Evolutionary conservation across 2,797 vertebrate species (phyloP).

Genomic region (Pseudochromis fuscus): DNA sequence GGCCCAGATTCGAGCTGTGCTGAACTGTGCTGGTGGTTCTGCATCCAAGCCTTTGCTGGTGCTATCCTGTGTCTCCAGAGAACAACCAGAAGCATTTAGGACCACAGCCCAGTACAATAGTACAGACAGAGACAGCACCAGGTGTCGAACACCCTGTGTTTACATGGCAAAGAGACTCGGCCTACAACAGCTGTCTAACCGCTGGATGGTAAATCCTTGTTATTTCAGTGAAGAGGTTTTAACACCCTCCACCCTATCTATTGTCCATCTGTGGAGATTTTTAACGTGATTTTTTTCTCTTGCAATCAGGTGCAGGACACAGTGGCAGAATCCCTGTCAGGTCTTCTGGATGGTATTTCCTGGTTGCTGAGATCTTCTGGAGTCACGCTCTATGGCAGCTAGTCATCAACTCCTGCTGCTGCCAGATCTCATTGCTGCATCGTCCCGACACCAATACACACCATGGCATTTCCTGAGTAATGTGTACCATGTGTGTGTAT

Average conservation of each 20-base stretch:
- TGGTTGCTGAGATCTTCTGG: slow-evolving; percentile 91
- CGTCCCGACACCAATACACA: background rate
- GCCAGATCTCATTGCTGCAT: background rate
- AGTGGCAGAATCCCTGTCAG: slow-evolving; percentile 88
- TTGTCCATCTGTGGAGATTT: slow-evolving; percentile 6
- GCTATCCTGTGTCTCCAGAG: slow-evolving; percentile 90
- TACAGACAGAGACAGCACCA: slow-evolving; percentile 8
- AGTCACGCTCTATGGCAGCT: slow-evolving; percentile 63
- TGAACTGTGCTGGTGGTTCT: slow-evolving; percentile 83
- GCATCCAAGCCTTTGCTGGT: slow-evolving; percentile 89
- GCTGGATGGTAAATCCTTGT: slow-evolving; percentile 90
- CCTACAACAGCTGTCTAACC: slow-evolving; percentile 85
- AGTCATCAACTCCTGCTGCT: slow-evolving; percentile 23
- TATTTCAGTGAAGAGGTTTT: slow-evolving; percentile 5
- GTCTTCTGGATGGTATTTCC: slow-evolving; percentile 89
- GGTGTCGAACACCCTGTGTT: slow-evolving; percentile 87
- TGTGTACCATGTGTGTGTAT: slow-evolving; percentile 29
- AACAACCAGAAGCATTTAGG: slow-evolving; percentile 34
- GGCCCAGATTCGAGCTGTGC: slow-evolving; percentile 88
- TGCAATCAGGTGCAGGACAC: slow-evolving; percentile 89
- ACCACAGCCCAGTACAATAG: background rate
- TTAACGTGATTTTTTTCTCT: slow-evolving; percentile 29
- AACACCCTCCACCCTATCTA: background rate
- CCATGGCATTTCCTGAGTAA: slow-evolving; percentile 25
- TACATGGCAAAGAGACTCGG: slow-evolving; percentile 90